Evolutionary conservation across 2,113 vertebrate genomes (phyloP).

Genomic region (Lethenteron reissneri): DNA sequence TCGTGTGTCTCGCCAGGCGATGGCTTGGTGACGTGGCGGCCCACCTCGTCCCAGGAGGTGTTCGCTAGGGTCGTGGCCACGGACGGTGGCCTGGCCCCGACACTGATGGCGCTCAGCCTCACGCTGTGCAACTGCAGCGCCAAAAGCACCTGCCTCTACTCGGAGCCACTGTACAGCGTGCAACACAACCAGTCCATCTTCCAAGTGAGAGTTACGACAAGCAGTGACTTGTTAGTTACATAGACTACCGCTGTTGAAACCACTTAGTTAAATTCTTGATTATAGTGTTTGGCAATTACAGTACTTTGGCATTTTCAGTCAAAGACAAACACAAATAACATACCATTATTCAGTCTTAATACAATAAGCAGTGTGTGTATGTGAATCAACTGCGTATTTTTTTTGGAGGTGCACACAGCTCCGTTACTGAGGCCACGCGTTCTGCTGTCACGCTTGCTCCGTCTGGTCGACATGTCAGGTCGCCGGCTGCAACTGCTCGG

Average conservation of each 20-base stretch:
- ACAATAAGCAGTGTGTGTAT: no score
- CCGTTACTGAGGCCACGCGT: no score
- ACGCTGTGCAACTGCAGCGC: neutral
- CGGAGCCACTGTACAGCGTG: neutral
- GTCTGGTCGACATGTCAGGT: neutral
- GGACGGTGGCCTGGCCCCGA: neutral
- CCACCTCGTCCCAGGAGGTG: neutral
- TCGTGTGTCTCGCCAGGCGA: neutral
- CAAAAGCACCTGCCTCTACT: neutral
- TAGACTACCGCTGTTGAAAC: neutral
- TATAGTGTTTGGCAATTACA: no score
- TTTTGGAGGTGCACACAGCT: no score
- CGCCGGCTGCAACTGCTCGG: neutral
- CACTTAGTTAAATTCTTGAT: no score
- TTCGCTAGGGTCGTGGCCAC: conserved; percentile 3
- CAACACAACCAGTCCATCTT: neutral
- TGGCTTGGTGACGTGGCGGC: neutral
- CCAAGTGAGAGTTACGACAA: conserved; percentile 1
- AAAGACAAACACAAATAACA: no score
- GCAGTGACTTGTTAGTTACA: neutral
- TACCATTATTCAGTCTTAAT: no score
- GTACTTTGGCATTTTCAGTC: no score
- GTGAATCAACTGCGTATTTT: no score
- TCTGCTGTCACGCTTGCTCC: no score
- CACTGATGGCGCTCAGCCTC: neutral